These are phyloP conservation scores for Mirza zaza DNA, from an alignment of 2,113 vertebrate species.

Conservation along the genomic window DNA sequence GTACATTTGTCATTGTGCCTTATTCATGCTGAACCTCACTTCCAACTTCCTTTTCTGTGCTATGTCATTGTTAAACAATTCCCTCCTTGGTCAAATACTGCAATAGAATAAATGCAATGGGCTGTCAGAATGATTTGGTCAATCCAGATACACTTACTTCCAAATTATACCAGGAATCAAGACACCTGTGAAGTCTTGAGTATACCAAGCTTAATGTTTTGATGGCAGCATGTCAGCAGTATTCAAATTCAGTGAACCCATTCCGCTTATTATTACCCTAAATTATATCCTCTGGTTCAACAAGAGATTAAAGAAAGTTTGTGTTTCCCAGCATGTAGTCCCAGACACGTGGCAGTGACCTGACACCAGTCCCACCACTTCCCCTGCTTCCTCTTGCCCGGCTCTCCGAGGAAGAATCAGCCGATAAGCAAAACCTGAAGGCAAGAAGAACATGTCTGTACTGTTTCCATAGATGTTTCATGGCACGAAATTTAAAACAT, in stretches of 20 bases:
- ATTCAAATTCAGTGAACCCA: not conserved
- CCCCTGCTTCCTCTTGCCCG: accelerated
- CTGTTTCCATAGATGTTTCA: not conserved
- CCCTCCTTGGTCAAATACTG: not conserved
- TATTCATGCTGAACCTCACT: not conserved
- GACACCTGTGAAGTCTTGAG: not conserved
- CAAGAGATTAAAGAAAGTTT: not conserved
- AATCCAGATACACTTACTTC: not conserved
- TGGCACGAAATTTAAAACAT: not conserved
- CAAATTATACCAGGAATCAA: not conserved
- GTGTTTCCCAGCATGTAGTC: not conserved
- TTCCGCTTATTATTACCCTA: not conserved
- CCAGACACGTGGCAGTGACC: not conserved
- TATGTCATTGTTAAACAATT: not conserved
- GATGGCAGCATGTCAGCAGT: not conserved
- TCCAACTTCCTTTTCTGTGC: not conserved
- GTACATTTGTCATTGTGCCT: not conserved
- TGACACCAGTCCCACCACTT: not conserved
- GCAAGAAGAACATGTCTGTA: not conserved
- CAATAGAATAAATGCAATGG: not conserved
- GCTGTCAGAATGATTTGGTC: not conserved
- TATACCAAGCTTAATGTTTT: not conserved
- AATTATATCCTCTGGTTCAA: not conserved
- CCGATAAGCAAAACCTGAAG: not conserved
- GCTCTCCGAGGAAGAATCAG: not conserved